Conservation (phyloP, 2,888 invertebrate genomes). For the Minunthozetes semirufus region DNA sequence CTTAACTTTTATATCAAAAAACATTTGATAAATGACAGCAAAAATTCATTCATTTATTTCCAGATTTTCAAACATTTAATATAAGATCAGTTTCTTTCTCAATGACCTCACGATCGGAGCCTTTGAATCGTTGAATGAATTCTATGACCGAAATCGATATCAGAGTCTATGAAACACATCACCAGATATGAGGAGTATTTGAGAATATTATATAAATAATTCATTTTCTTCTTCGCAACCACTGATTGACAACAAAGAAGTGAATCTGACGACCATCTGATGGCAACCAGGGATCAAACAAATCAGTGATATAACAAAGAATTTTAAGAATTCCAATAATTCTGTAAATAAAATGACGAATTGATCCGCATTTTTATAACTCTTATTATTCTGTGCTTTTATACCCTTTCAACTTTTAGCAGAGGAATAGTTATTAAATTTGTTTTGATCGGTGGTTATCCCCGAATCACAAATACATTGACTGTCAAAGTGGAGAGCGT, state of each 20-base stretch:
- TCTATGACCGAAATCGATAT: not conserved
- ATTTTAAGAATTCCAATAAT: too few species aligned
- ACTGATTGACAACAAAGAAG: not conserved
- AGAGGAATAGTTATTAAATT: too few species aligned
- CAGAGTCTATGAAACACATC: not conserved
- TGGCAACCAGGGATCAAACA: too few species aligned
- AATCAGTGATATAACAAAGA: too few species aligned
- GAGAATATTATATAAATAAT: not conserved
- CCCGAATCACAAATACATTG: not conserved
- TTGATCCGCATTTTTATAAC: too few species aligned
- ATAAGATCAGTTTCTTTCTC: not conserved
- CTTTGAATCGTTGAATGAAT: not conserved
- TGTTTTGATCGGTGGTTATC: too few species aligned
- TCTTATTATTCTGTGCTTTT: too few species aligned
- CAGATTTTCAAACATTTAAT: not conserved
- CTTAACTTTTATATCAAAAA: not conserved
- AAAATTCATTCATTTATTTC: not conserved
- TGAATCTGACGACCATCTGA: not conserved
- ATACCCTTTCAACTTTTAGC: too few species aligned
- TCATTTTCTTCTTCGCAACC: not conserved
- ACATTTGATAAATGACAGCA: constrained; percentile 8
- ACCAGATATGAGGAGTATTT: too few species aligned
- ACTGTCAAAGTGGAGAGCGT: not conserved
- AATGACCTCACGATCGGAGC: not conserved
- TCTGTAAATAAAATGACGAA: too few species aligned